Evolutionary conservation across 2,797 vertebrate species (phyloP), one percentile per base, ranked within the genome.

Genomic region (Notolabrus celidotus): DNA sequence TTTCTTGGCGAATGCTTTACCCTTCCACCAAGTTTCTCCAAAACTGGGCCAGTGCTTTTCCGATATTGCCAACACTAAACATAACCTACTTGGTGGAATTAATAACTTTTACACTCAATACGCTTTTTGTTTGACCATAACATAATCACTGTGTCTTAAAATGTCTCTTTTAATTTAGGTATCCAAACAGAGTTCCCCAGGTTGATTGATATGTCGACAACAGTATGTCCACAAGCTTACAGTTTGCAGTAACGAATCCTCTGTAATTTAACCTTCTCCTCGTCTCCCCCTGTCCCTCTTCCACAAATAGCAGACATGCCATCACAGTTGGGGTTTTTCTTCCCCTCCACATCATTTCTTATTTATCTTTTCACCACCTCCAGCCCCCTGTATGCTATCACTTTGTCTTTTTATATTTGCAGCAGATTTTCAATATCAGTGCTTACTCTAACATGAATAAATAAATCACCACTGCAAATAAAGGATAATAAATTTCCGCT

Each of bases 221-320:
- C 64, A 19, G 27, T 38, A 1, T 57, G 71, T 79, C 46, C 27
- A 33, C 70, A 50, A 22, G 46, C 49, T 75, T 29, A 54, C 56
- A 63, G 67, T 47, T 65, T 39, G 53, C 3, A 3, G 53, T 20
- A 11, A 23, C 5, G n/a, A 43, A 33, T 10, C 17, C 55, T 15
- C 16, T 55, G 78, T 33, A 22, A 50, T 6, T 10, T 33, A 46
- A 59, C 29, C 34, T 4, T 31, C 23, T 22, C 22, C 16, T 34
- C 10, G 33, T 6, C 47, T 25, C 64, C 5, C 59, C 6, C 33
- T 19, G 14, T 43, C 57, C 41, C 61, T 29, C 77, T 15, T 60
- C 77, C 71, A 80, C 71, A 85, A 81, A 89, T 88, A 81, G 70
- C 69, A 53, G 29, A 41, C 64, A 72, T 85, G 20, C 71, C 71